phyloP scores from a whole-genome alignment of 92 coral and sea anemone species.

The Ricordea florida region DNA sequence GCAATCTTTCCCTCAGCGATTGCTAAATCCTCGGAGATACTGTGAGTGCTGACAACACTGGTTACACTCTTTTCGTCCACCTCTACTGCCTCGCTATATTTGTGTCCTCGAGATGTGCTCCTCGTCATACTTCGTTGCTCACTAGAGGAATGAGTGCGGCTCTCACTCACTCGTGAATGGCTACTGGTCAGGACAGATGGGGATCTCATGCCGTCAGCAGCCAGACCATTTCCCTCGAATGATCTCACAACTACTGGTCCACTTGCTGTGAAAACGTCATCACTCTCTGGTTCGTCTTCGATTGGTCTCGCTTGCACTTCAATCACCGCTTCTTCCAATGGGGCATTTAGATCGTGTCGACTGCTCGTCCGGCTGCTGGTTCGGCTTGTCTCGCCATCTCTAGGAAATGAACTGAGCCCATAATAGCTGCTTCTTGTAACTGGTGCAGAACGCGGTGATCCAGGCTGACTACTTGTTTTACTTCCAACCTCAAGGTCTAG shows the following conservation, averaged over 20 bases:
- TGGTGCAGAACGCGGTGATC: constrained; percentile 10
- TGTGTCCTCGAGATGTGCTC: neutral
- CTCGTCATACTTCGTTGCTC: constrained; percentile 3
- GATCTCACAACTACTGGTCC: constrained; percentile 10
- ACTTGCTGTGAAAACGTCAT: constrained; percentile 10
- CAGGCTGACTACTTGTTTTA: constrained; percentile 5
- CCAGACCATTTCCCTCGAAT: neutral
- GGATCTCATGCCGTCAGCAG: constrained; percentile 1
- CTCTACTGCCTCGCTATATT: constrained; percentile 4
- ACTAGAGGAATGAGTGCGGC: neutral
- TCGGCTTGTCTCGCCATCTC: too few relatives aligned
- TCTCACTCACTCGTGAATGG: constrained; percentile 17
- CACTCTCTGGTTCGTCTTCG: constrained; percentile 1
- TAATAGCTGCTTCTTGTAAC: neutral
- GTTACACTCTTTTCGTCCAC: constrained; percentile 9
- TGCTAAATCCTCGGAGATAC: constrained; percentile 35
- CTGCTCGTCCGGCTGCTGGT: neutral
- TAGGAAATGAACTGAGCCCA: too few relatives aligned
- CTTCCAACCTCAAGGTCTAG: constrained; percentile 20
- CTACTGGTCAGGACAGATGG: constrained; percentile 2
- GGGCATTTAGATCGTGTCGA: neutral
- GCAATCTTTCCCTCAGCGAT: constrained; percentile 18
- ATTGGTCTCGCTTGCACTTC: constrained; percentile 25
- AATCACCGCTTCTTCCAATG: constrained; percentile 34
- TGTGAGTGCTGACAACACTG: constrained; percentile 2